Evolutionary conservation across 2,888 invertebrate genomes (phyloP).

Genomic region (Leucania comma): DNA sequence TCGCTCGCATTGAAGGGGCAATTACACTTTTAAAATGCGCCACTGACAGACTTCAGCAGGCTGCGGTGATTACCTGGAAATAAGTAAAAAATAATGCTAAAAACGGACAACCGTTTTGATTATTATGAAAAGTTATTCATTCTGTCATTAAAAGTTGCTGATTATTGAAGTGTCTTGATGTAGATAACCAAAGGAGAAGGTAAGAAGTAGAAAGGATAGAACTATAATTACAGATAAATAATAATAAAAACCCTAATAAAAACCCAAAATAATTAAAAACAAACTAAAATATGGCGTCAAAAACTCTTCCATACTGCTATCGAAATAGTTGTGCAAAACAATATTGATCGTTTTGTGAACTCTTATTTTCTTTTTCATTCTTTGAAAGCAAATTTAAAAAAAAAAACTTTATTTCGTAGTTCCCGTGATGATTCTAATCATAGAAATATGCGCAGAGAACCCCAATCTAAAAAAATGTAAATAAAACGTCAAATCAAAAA

Average conservation of each 20-base stretch:
- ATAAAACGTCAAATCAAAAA: conserved; percentile 77
- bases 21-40: conserved; percentile 76
- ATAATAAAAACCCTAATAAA: too few species aligned
- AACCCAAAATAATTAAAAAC: too few species aligned
- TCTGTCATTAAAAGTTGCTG: conserved; percentile 34
- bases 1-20: conserved; percentile 73
- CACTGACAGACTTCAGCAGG: conserved; percentile 60
- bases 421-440: conserved; percentile 28
- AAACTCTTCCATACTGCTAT: too few species aligned
- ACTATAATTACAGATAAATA: too few species aligned
- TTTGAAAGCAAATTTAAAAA: neutral
- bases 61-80: conserved; percentile 61
- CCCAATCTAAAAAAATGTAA: conserved; percentile 66
- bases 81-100: conserved; percentile 57
- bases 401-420: neutral
- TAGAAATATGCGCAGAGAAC: conserved; percentile 20
- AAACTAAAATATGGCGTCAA: too few species aligned
- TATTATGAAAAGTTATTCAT: conserved; percentile 47
- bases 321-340: conserved; percentile 22
- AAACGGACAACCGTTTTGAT: conserved; percentile 37
- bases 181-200: too few species aligned
- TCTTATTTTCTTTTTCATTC: neutral
- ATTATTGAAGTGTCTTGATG: conserved; percentile 18
- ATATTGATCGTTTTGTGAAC: neutral
- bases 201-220: too few species aligned